Conservation (phyloP, 2,113 vertebrate species). For the Cricetomys ansorgei region DNA sequence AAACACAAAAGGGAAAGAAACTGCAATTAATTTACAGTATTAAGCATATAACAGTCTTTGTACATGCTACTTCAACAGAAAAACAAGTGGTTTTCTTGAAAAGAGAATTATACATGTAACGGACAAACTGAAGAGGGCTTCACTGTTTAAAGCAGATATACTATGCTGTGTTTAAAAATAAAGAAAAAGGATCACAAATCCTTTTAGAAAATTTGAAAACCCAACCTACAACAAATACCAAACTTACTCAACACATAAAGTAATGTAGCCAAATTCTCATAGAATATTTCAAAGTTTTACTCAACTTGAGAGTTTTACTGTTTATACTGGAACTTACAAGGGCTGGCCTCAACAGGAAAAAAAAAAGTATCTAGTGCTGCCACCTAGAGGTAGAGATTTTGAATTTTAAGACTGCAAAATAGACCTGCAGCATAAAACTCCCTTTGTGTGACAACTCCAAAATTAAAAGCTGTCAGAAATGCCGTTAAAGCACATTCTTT, state of each 20-base stretch:
- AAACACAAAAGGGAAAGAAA: slow-evolving; percentile 23
- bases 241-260: slow-evolving; percentile 34
- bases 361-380: slow-evolving; percentile 86
- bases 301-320: slow-evolving; percentile 70
- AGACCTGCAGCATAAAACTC: slow-evolving; percentile 25
- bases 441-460: slow-evolving; percentile 58
- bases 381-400: slow-evolving; percentile 83
- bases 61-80: slow-evolving; percentile 52
- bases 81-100: slow-evolving; percentile 49
- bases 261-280: slow-evolving; percentile 40
- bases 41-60: slow-evolving; percentile 20
- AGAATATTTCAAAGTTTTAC: slow-evolving; percentile 67
- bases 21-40: slow-evolving; percentile 4
- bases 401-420: slow-evolving; percentile 59
- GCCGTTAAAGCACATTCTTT: slow-evolving; percentile 57
- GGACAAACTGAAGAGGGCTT: slow-evolving; percentile 24
- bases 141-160: slow-evolving; percentile 13
- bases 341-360: slow-evolving; percentile 57
- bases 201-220: slow-evolving; percentile 58
- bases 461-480: slow-evolving; percentile 64
- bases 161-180: slow-evolving; percentile 47
- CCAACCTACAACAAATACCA: neutral
- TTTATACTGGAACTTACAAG: slow-evolving; percentile 40
- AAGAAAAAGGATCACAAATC: neutral
- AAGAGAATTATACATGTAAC: slow-evolving; percentile 56